These are phyloP conservation scores for Drosophila pruinosa DNA, from an alignment of 1,140 invertebrate genomes.

Conservation along the genomic window DNA sequence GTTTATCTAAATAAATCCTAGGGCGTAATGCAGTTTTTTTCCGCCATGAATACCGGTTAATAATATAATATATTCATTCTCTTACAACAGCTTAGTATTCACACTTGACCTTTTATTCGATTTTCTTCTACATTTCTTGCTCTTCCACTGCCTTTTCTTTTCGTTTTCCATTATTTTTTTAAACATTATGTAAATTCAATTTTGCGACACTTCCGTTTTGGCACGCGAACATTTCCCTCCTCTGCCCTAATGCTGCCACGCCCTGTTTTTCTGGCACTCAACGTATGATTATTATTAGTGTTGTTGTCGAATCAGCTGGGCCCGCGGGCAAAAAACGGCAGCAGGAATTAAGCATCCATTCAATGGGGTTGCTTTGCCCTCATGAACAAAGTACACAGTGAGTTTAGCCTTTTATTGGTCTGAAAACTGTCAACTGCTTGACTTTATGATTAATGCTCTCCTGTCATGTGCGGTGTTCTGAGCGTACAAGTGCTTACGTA, in stretches of 20 bases:
- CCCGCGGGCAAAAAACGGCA: neutral
- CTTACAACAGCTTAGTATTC: neutral
- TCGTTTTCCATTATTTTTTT: constrained; percentile 1
- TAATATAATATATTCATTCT: neutral
- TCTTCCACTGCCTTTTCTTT: neutral
- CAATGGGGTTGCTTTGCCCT: neutral
- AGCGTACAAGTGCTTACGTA: neutral
- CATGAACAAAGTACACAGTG: neutral
- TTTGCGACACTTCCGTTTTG: constrained; percentile 50
- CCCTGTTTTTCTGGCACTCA: constrained; percentile 21
- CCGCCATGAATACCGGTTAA: neutral
- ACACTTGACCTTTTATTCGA: neutral
- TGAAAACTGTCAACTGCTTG: constrained; percentile 11
- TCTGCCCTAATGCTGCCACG: constrained; percentile 10
- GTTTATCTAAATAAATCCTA: too few species aligned
- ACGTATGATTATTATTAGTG: constrained; percentile 57
- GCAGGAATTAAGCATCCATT: constrained; percentile 6
- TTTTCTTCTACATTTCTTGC: too few species aligned
- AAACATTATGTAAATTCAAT: constrained; percentile 63
- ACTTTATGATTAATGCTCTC: constrained; percentile 29
- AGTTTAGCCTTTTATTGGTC: neutral
- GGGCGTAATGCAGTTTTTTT: too few species aligned
- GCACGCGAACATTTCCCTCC: constrained; percentile 33
- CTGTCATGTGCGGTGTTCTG: constrained; percentile 2
- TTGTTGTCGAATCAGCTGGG: constrained; percentile 24